Evolutionary conservation across 2,113 vertebrate species (phyloP), one percentile per base, ranked within the genome.

Genomic region (Pipa parva): DNA sequence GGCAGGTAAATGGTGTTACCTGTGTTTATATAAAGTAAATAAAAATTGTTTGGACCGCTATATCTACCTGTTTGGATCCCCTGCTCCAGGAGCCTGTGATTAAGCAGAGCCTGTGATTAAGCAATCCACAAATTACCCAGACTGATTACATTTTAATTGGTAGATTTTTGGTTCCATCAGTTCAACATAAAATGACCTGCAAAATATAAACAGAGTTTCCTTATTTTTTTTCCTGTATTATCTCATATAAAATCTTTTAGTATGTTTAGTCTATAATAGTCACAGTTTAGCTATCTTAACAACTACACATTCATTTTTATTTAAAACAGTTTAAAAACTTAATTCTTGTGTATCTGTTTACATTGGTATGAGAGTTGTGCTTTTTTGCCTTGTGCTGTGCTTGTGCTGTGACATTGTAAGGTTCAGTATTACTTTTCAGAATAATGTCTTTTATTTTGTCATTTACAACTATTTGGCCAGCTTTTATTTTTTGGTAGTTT

Each of bases 381-480:
- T 88, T 88, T n/a, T n/a, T n/a, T 77, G 79, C 78, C 84, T 80
- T 89, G 89, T 89, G 87, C 89, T 87, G 92, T 88, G 85, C 87
- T 90, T 90, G 88, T 92, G 83, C 79, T 80, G 84, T 92, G 89
- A 87, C 89, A 90, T 89, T 89, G 91, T 92, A 91, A 93, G 90
- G 89, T 93, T 91, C 92, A 93, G 92, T 91, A 89, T 90, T 89
- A 86, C 65, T 31, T 77, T 82, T 83, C 78, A 83, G 80, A 78
- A 80, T 79, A 76, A 80, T 72, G 78, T 83, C 79, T 57, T 85
- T 12, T 45, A 46, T 80, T 79, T 71, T 87, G 75, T 84, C 83
- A 86, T 82, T 83, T 82, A 79, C 79, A 87, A 82, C 72, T 77
- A 82, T 82, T 83, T 80, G 83, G 84, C 79, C 80, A 81, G 73